A percentile compares a stretch with the other conserved stretches of the same genome.
phyloP scores from a whole-genome alignment of 2,113 vertebrate species.

The Marcusenius ussheri region DNA sequence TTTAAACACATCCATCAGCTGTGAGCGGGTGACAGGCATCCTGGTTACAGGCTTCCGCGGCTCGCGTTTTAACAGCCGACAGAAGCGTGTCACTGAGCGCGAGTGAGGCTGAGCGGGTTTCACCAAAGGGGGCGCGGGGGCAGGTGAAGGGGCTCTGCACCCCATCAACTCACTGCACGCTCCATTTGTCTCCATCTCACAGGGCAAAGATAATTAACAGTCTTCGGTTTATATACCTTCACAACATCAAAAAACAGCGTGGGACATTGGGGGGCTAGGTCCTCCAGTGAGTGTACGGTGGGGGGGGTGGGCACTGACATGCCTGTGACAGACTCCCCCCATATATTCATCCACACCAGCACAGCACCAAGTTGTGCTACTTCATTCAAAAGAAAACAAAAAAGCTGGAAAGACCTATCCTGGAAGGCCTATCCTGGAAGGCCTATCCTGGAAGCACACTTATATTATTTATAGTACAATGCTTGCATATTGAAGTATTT shows the following conservation, averaged over 20 bases:
- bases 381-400: neutral
- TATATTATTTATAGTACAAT: constrained; percentile 28
- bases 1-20: constrained; percentile 6
- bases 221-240: constrained; percentile 92
- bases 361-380: neutral
- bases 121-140: neutral
- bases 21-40: neutral
- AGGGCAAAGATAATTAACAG: constrained; percentile 98
- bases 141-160: constrained; percentile 50
- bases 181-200: constrained; percentile 99
- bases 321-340: constrained; percentile 20
- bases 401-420: neutral
- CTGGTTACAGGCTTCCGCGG: neutral
- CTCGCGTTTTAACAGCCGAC: constrained; percentile 3
- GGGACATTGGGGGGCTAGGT: constrained; percentile 67
- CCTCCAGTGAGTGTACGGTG: constrained; percentile 49
- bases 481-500: constrained; percentile 20
- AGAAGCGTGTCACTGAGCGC: constrained; percentile 14
- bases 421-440: neutral
- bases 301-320: constrained; percentile 40
- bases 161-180: constrained; percentile 79
- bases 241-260: constrained; percentile 92
- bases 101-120: neutral
- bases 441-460: neutral
- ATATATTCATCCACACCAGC: neutral